A percentile compares a stretch with the other conserved stretches of the same genome.
phyloP scores from a whole-genome alignment of 2,113 vertebrate species.

The Bos indicus region DNA sequence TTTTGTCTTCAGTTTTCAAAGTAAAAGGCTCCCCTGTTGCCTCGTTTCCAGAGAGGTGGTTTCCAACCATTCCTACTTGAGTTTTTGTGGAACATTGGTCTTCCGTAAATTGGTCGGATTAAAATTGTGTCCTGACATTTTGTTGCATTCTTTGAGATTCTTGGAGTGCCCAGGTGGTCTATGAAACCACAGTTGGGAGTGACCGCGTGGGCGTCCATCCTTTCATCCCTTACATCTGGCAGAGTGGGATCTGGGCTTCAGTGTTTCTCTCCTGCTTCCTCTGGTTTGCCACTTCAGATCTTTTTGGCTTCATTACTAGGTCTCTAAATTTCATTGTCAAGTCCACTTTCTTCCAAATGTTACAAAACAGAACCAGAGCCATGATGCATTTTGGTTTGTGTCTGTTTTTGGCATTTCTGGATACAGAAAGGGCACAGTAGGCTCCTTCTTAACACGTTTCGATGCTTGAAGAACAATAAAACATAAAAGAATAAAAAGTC shows the following conservation, averaged over 20 bases:
- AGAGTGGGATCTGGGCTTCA: neutral
- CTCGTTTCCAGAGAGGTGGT: neutral
- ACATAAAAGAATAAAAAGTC: neutral
- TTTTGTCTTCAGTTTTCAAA: neutral
- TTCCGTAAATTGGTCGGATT: neutral
- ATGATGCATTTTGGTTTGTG: neutral
- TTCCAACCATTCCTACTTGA: neutral
- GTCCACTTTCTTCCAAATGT: neutral
- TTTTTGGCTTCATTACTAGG: neutral
- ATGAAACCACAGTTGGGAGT: neutral
- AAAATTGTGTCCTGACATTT: slow-evolving; percentile 16
- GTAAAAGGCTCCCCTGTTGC: neutral
- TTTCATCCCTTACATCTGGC: neutral
- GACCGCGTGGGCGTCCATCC: neutral
- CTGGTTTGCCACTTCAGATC: neutral
- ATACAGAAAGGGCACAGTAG: neutral
- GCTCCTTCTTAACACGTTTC: neutral
- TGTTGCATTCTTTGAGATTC: neutral
- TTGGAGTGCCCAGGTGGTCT: neutral
- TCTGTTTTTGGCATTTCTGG: neutral
- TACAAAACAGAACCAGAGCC: neutral
- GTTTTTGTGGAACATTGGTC: neutral
- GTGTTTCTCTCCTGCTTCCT: neutral
- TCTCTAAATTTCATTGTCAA: neutral
- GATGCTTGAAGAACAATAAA: neutral